These are phyloP conservation scores for Catocala sponsa DNA, from an alignment of 2,888 invertebrate genomes.

Conservation along the genomic window DNA sequence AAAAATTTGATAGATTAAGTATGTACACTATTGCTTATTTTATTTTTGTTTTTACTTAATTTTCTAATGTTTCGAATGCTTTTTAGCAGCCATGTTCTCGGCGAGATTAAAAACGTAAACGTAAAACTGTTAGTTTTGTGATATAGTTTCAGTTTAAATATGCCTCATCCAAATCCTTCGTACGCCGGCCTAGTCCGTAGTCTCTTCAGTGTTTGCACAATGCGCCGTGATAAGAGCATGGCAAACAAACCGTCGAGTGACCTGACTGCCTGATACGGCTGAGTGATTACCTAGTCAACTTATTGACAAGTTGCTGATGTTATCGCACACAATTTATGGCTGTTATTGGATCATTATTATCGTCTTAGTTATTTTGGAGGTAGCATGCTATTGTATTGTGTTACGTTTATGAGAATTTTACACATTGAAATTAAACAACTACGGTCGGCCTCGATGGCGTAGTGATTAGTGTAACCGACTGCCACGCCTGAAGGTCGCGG, in stretches of 20 bases:
- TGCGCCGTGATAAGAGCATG: conserved; percentile 80
- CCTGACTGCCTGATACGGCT: conserved; percentile 73
- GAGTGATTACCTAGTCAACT: conserved; percentile 74
- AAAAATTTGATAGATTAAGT: too few relatives aligned
- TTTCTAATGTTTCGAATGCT: too few relatives aligned
- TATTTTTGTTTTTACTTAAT: too few relatives aligned
- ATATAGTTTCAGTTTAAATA: not conserved
- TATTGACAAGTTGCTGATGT: conserved; percentile 61
- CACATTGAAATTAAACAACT: too few relatives aligned
- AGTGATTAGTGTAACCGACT: too few relatives aligned
- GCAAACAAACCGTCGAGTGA: conserved; percentile 76
- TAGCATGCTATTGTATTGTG: not conserved
- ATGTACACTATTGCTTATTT: too few relatives aligned
- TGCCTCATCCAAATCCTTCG: conserved; percentile 39
- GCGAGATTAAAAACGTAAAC: too few relatives aligned
- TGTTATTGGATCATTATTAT: conserved; percentile 28
- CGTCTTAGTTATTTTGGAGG: not conserved
- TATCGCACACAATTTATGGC: conserved; percentile 54
- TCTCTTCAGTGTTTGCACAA: conserved; percentile 69
- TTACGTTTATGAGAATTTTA: too few relatives aligned
- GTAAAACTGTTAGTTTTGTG: too few relatives aligned
- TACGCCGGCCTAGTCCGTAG: conserved; percentile 24
- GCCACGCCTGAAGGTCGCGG: too few relatives aligned
- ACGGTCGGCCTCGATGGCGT: too few relatives aligned
- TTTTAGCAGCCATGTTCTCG: too few relatives aligned